phyloP scores from a whole-genome alignment of 2,113 vertebrate genomes.

The Xyliphius kryptos region DNA sequence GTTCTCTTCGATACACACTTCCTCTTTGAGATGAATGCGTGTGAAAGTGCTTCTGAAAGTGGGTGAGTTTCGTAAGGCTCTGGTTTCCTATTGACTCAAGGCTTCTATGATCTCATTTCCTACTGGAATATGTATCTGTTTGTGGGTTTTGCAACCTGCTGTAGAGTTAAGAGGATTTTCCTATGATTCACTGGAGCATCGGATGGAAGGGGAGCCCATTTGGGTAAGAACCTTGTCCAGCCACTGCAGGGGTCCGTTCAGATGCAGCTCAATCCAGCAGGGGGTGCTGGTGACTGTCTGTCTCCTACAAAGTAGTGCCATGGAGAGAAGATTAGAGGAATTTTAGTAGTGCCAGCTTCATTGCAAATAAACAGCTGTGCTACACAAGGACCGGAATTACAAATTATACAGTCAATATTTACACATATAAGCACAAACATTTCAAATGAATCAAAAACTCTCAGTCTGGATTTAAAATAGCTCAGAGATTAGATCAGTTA shows the following conservation, averaged over 20 bases:
- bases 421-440: too few relatives aligned
- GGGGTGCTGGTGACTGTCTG: slow-evolving; percentile 99
- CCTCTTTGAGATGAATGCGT: slow-evolving; percentile 50
- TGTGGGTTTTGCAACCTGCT: slow-evolving; percentile 11
- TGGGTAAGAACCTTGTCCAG: slow-evolving; percentile 97
- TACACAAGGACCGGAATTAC: too few relatives aligned
- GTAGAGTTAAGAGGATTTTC: slow-evolving; percentile 33
- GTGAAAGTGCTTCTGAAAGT: slow-evolving; percentile 61
- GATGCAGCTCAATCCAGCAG: slow-evolving; percentile 98
- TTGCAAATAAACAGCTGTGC: too few relatives aligned
- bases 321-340: too few relatives aligned
- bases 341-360: too few relatives aligned
- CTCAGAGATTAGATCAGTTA: too few relatives aligned
- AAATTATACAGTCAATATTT: too few relatives aligned
- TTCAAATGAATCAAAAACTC: too few relatives aligned
- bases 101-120: slow-evolving; percentile 30
- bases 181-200: slow-evolving; percentile 96
- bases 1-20: too few relatives aligned
- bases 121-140: slow-evolving; percentile 5
- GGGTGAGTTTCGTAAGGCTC: slow-evolving; percentile 39
- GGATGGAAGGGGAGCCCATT: slow-evolving; percentile 94
- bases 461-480: too few relatives aligned
- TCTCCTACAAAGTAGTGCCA: slow-evolving; percentile 73
- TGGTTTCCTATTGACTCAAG: slow-evolving; percentile 25
- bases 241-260: slow-evolving; percentile 96